phyloP scores from a whole-genome alignment of 2,797 vertebrate species.

The Alosa sapidissima region DNA sequence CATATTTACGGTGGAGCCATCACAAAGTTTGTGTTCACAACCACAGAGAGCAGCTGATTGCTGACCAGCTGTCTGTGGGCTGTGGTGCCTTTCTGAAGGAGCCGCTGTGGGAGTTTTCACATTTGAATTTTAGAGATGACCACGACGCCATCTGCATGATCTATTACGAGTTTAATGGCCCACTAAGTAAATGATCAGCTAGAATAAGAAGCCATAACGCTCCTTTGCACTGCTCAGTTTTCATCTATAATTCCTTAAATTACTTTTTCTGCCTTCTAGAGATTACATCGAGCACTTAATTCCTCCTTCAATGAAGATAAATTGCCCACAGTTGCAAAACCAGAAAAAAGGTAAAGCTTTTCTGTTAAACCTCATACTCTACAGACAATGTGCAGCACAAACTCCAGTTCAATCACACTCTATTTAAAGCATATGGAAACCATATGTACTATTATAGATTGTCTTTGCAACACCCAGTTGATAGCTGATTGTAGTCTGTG shows the following conservation, averaged over 20 bases:
- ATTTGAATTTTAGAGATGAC: neutral
- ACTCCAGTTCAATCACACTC: neutral
- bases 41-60: no score
- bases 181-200: slow-evolving; percentile 21
- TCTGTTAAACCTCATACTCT: neutral
- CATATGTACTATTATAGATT: neutral
- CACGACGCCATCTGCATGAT: slow-evolving; percentile 11
- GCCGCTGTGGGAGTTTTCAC: no score
- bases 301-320: slow-evolving; percentile 89
- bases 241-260: slow-evolving; percentile 42
- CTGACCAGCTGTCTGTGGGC: no score
- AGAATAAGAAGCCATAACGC: slow-evolving; percentile 31
- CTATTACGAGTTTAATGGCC: slow-evolving; percentile 15
- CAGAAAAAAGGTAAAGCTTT: slow-evolving; percentile 85
- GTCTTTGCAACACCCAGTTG: neutral
- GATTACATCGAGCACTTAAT: slow-evolving; percentile 93
- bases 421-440: neutral
- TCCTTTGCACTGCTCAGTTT: neutral
- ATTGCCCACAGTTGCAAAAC: slow-evolving; percentile 79
- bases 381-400: neutral
- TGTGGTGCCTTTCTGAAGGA: no score
- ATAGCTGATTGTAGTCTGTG: no score
- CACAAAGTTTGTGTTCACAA: neutral
- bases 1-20: neutral
- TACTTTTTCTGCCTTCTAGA: slow-evolving; percentile 74